phyloP scores from a whole-genome alignment of 2,113 vertebrate species.

The Pterophyllum scalare region DNA sequence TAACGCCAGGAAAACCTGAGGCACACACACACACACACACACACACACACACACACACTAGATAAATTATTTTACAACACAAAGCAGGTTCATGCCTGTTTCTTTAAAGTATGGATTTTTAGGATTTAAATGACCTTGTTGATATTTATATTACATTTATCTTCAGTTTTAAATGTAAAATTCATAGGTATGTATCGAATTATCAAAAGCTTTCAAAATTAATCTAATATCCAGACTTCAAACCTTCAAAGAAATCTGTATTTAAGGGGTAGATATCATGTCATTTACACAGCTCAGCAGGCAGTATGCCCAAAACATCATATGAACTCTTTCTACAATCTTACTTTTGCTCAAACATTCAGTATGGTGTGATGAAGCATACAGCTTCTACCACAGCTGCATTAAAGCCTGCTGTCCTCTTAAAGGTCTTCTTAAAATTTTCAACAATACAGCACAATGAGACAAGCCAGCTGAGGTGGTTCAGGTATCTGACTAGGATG shows the following conservation, averaged over 20 bases:
- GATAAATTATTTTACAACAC: neutral
- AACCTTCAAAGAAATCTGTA: neutral
- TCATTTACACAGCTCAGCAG: neutral
- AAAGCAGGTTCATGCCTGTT: neutral
- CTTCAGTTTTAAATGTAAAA: neutral
- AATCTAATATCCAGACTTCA: neutral
- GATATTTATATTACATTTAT: neutral
- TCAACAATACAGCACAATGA: neutral
- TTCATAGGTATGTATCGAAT: neutral
- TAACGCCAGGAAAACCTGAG: conserved; percentile 97
- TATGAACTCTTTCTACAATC: neutral
- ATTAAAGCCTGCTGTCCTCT: neutral
- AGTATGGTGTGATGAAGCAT: neutral
- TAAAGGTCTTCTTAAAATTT: neutral
- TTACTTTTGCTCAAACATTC: neutral
- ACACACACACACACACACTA: neutral
- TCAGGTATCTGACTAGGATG: neutral
- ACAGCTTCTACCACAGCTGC: neutral
- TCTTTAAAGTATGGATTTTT: neutral
- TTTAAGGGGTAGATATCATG: neutral
- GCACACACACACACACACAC: conserved; percentile 1
- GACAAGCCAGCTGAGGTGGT: neutral
- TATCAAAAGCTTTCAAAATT: neutral
- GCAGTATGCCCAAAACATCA: neutral
- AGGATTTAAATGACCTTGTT: neutral